Percentiles rank a stretch among this genome's conserved stretches.
Evolutionary conservation across 2,113 vertebrate genomes (phyloP).

Genomic region (Gallinago jamesoni): DNA sequence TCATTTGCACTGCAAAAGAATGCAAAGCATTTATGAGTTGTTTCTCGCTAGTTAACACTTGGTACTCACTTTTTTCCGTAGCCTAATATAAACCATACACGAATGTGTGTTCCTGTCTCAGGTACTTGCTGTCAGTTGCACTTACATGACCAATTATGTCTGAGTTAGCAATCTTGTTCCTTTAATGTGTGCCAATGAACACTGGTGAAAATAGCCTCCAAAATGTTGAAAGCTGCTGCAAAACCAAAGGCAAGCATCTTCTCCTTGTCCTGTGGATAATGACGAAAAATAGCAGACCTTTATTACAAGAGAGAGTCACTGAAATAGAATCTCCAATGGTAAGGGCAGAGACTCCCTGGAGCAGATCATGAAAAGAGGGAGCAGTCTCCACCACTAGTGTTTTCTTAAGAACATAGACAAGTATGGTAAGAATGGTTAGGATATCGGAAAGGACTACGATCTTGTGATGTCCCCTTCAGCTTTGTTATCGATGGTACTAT

Average conservation of each 20-base stretch:
- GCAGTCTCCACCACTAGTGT: not conserved
- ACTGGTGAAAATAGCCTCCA: not conserved
- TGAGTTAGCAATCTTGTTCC: not conserved
- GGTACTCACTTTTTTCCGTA: not conserved
- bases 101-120: not conserved
- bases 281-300: not conserved
- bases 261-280: not conserved
- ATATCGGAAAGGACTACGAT: not conserved
- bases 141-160: not conserved
- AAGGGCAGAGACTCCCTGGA: not conserved
- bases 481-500: not conserved
- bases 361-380: not conserved
- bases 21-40: accelerated
- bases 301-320: not conserved
- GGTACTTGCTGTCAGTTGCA: not conserved
- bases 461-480: not conserved
- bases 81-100: not conserved
- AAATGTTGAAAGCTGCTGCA: not conserved
- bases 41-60: not conserved
- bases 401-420: not conserved
- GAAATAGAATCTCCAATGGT: not conserved
- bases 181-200: not conserved
- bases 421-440: not conserved
- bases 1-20: not conserved
- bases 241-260: not conserved